phyloP scores from a whole-genome alignment of 2,888 invertebrate species.

The Machimus rusticus region DNA sequence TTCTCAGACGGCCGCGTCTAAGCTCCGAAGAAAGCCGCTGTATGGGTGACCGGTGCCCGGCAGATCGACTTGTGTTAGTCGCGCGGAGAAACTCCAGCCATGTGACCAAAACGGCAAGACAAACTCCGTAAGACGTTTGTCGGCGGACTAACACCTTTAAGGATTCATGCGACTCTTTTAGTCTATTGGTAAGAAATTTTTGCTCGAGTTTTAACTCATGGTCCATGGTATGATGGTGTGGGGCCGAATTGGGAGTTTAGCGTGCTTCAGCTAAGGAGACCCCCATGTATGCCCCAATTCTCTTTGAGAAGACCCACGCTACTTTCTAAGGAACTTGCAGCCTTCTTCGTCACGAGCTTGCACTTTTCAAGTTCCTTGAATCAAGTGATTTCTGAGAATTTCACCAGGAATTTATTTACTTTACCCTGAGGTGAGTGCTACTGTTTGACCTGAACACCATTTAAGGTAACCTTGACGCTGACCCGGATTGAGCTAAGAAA shows the following conservation, averaged over 20 bases:
- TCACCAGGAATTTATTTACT: background rate
- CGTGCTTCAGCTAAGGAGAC: background rate
- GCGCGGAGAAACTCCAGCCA: background rate
- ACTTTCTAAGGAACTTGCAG: background rate
- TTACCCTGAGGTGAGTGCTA: background rate
- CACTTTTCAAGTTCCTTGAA: background rate
- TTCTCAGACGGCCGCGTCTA: background rate
- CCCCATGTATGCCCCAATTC: background rate
- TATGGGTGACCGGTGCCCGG: background rate
- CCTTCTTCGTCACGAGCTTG: background rate
- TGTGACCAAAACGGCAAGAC: constrained; percentile 12
- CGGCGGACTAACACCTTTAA: background rate
- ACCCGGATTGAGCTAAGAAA: background rate
- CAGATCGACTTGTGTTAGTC: background rate
- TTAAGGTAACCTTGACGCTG: background rate
- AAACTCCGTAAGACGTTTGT: background rate
- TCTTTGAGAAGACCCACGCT: background rate
- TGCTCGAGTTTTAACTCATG: constrained; percentile 21
- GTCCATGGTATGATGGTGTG: constrained; percentile 4
- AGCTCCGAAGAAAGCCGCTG: background rate
- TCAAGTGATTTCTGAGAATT: background rate
- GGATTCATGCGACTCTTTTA: constrained; percentile 4
- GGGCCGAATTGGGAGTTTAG: background rate
- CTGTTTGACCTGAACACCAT: background rate
- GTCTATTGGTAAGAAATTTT: background rate